Base-by-base conservation (phyloP, 2,113 vertebrate species). In the Rhegmatorhina hoffmannsi region DNA sequence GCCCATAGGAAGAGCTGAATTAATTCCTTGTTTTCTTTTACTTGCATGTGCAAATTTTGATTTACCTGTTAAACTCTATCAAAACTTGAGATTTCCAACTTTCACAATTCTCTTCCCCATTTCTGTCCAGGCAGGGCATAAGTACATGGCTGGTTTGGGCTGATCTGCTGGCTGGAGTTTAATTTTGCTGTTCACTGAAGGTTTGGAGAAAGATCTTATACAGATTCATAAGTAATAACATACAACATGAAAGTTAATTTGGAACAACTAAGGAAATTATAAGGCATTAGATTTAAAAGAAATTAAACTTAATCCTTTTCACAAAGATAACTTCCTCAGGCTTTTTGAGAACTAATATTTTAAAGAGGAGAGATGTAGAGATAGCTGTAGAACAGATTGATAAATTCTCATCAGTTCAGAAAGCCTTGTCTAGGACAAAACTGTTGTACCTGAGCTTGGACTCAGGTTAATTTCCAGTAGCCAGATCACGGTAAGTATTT, bases 81-180 rank as follows among this genome's bases (percentile, higher is more conserved):
- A 44, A 12, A 7, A 10, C 20, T 10, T 1, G 1, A 60, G 17
- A n/a, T 75, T 47, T 7, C 29, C 73, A 38, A 47, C 14, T 1
- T 60, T 47, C 40, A 67, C 29, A 1, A 13, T 69, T 50, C 16
- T 56, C 34, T 69, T 10, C 16, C 9, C 26, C 23, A 31, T 38
- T 38, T 28, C 26, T 9, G 14, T 21, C 29, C 44, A 17, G 10
- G 7, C 15, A 33, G 3, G 7, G 9, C 36, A 13, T 20, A 33
- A 63, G 33, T 0, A 1, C 3, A 43, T 1, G 2, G 5, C 31
- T 69, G 33, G 4, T 7, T n/a, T 13, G 7, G 10, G 4, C 36
- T 52, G 12, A 75, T 31, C 7, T 81, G 8, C 17, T 21, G 9
- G 15, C 31, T 13, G 17, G 13, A 7, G 5, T 76, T 82, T 40